Conservation (phyloP, 2,888 invertebrate genomes). For the Marronus borbonicus region DNA sequence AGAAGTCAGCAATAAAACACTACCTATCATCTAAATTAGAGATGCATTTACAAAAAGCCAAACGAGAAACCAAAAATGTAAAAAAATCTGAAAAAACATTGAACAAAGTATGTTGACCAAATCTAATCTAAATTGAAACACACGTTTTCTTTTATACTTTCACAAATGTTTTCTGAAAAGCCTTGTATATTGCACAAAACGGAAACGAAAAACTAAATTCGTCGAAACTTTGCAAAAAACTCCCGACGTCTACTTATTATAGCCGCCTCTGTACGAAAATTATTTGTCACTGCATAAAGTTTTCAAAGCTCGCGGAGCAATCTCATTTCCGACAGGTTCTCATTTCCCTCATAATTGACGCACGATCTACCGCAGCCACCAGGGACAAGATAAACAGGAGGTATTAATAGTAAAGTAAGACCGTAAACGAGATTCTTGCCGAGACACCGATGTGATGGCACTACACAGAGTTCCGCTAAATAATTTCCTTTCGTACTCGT, state of each 20-base stretch:
- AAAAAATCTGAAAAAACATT: too few relatives aligned
- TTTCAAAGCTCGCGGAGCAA: constrained; percentile 32
- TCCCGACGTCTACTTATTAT: background rate
- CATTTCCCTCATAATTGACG: constrained; percentile 40
- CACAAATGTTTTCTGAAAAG: too few relatives aligned
- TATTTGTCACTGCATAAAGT: constrained; percentile 33
- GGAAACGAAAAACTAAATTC: background rate
- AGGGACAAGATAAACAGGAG: constrained; percentile 12
- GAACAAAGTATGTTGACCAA: too few relatives aligned
- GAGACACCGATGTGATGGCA: background rate
- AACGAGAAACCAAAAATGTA: too few relatives aligned
- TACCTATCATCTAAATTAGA: too few relatives aligned
- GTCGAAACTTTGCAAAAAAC: background rate
- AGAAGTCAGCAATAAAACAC: too few relatives aligned
- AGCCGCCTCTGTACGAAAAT: constrained; percentile 10
- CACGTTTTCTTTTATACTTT: too few relatives aligned
- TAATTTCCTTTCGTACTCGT: background rate
- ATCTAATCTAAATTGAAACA: too few relatives aligned
- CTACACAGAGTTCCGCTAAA: background rate
- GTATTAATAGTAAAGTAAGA: constrained; percentile 28
- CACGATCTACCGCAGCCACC: constrained; percentile 1
- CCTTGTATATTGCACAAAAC: background rate
- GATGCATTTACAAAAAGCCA: too few relatives aligned
- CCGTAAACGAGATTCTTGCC: constrained; percentile 27
- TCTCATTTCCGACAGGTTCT: constrained; percentile 38